Evolutionary conservation across 2,113 vertebrate genomes (phyloP).

Genomic region (Archilochus colubris): DNA sequence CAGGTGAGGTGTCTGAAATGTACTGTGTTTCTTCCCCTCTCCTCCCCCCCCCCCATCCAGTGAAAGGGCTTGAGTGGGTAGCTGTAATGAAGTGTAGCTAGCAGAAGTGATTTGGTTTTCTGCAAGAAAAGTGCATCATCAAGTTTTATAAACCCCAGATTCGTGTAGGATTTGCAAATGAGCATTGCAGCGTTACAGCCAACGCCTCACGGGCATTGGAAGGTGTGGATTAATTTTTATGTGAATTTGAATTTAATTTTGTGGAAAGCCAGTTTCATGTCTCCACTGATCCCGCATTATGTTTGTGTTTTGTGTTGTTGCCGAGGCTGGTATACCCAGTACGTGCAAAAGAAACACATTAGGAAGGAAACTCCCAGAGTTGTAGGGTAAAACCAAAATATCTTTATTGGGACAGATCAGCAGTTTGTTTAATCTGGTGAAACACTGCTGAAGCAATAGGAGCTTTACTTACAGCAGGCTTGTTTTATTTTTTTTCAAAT

Average conservation of each 20-base stretch:
- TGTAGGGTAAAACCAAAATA: background rate
- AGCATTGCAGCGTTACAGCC: background rate
- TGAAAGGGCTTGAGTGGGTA: background rate
- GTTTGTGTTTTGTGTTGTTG: slow-evolving; percentile 21
- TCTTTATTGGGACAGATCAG: slow-evolving; percentile 24
- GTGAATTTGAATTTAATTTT: slow-evolving; percentile 74
- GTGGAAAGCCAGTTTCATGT: slow-evolving; percentile 64
- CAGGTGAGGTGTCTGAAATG: background rate
- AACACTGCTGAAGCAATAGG: slow-evolving; percentile 1
- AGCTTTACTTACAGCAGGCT: background rate
- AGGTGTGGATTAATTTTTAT: slow-evolving; percentile 67
- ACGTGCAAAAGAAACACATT: background rate
- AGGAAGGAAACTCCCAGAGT: slow-evolving; percentile 38
- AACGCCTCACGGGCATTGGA: slow-evolving; percentile 31
- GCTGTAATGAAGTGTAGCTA: background rate
- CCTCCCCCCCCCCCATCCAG: no score
- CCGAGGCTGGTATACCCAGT: background rate
- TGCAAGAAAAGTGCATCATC: slow-evolving; percentile 49
- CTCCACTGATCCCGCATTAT: slow-evolving; percentile 18
- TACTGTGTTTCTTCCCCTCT: background rate
- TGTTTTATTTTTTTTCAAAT: background rate
- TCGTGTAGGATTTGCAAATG: slow-evolving; percentile 63
- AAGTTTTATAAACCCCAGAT: slow-evolving; percentile 40
- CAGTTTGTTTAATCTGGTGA: slow-evolving; percentile 23
- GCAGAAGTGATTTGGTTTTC: slow-evolving; percentile 40